Conservation (phyloP, 2,797 vertebrate genomes). For the Sparidentex hasta region DNA sequence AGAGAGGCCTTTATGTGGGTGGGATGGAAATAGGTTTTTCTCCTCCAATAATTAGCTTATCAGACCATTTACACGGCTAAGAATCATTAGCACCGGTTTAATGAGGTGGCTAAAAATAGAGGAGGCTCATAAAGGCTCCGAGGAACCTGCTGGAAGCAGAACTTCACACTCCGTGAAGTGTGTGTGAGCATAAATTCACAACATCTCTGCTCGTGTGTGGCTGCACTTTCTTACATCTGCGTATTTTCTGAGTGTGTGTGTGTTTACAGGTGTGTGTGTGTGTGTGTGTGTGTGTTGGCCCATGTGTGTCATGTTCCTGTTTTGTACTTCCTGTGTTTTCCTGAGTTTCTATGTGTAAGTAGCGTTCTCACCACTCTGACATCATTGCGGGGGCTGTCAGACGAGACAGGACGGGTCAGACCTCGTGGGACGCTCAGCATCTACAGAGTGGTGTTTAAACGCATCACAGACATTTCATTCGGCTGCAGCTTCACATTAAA, state of each 20-base stretch:
- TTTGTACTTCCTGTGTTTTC: constrained; percentile 8
- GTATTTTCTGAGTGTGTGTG: not conserved
- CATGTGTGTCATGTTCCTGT: constrained; percentile 13
- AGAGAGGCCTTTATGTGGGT: constrained; percentile 42
- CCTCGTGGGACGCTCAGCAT: too few relatives aligned
- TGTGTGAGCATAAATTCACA: constrained; percentile 58
- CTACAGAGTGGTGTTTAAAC: too few relatives aligned
- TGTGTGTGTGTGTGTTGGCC: not conserved
- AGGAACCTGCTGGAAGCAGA: constrained; percentile 55
- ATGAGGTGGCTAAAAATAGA: constrained; percentile 76
- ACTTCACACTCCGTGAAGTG: constrained; percentile 38
- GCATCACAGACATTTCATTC: too few relatives aligned
- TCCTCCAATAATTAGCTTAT: constrained; percentile 74
- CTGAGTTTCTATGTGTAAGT: not conserved
- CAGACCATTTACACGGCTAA: constrained; percentile 70
- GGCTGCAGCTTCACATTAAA: too few relatives aligned
- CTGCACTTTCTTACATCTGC: constrained; percentile 6
- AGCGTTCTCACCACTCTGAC: too few relatives aligned
- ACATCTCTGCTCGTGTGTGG: constrained; percentile 5
- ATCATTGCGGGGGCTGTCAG: too few relatives aligned
- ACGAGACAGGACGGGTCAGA: too few relatives aligned
- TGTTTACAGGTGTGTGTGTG: too few relatives aligned
- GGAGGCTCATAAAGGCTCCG: constrained; percentile 54
- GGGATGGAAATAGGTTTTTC: constrained; percentile 66
- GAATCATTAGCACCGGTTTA: constrained; percentile 72